phyloP scores from a whole-genome alignment of 2,797 vertebrate species.

The Karalla daura region DNA sequence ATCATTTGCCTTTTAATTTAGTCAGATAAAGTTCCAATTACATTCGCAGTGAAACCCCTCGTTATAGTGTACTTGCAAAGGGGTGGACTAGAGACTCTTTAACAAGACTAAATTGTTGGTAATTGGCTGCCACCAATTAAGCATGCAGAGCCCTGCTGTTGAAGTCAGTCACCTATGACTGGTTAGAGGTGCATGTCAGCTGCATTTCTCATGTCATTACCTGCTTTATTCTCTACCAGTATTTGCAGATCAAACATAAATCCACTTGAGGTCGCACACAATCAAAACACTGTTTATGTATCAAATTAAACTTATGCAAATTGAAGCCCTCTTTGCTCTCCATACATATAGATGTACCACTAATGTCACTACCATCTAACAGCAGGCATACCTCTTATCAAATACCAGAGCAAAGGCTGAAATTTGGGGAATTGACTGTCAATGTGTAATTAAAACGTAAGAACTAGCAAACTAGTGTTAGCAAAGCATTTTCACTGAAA shows the following conservation, averaged over 20 bases:
- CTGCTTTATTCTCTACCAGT: background rate
- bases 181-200: background rate
- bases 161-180: background rate
- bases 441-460: too few relatives aligned
- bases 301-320: constrained; percentile 11
- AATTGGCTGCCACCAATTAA: background rate
- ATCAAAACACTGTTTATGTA: background rate
- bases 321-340: constrained; percentile 6
- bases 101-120: background rate
- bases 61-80: background rate
- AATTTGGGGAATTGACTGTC: background rate
- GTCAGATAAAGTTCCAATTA: constrained; percentile 2
- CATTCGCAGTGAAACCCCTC: background rate
- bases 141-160: background rate
- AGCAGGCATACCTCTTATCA: background rate
- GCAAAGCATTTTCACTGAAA: background rate
- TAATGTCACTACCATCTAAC: background rate
- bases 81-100: background rate
- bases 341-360: constrained; percentile 11
- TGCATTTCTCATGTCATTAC: constrained; percentile 3
- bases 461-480: too few relatives aligned
- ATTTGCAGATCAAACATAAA: constrained; percentile 17
- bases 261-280: background rate
- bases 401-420: background rate
- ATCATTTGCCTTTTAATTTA: constrained; percentile 3